These are phyloP conservation scores for Sterna hirundo DNA, from an alignment of 2,113 vertebrate species.

Conservation along the genomic window DNA sequence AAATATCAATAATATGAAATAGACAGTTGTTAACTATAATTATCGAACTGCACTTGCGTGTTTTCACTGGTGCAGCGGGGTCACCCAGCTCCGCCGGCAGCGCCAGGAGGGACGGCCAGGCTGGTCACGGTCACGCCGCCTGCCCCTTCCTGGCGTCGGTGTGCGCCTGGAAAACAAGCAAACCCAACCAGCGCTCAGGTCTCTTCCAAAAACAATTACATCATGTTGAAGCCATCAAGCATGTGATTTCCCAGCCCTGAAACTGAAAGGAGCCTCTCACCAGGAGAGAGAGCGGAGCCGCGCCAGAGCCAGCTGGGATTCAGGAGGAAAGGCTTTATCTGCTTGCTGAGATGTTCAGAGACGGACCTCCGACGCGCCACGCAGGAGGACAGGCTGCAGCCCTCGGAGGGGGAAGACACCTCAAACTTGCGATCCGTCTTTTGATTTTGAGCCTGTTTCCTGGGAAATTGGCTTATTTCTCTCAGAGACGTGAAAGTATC, in stretches of 20 bases:
- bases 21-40: not conserved
- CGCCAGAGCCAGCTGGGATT: not conserved
- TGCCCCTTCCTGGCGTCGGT: not conserved
- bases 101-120: not conserved
- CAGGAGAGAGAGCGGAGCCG: not conserved
- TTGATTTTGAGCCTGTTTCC: not conserved
- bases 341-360: not conserved
- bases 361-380: not conserved
- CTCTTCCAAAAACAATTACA: conserved; percentile 10
- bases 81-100: not conserved
- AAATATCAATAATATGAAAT: not conserved
- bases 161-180: not conserved
- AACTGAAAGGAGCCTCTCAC: not conserved
- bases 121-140: not conserved
- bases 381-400: not conserved
- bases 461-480: not conserved
- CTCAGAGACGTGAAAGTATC: fast-evolving
- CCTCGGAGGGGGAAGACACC: not conserved
- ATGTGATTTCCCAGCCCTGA: conserved; percentile 31
- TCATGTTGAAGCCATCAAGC: conserved; percentile 1
- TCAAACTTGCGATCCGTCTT: not conserved
- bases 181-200: not conserved
- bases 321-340: not conserved
- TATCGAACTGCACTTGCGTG: not conserved
- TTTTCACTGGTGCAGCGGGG: not conserved